A percentile compares a stretch with the other conserved stretches of the same genome.
Evolutionary conservation across 1,140 invertebrate genomes (phyloP).

Genomic region (Drosophila dunni): DNA sequence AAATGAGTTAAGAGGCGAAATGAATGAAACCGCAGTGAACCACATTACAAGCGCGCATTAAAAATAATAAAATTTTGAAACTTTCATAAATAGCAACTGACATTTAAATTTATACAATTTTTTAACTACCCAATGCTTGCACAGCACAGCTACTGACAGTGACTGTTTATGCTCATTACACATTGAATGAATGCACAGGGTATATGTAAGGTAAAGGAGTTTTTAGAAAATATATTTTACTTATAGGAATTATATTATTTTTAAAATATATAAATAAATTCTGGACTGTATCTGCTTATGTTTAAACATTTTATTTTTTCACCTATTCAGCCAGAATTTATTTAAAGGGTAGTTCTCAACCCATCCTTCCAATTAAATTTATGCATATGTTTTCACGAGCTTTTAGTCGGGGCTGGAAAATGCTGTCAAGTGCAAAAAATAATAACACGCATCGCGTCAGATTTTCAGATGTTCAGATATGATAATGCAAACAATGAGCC

Average conservation of each 20-base stretch:
- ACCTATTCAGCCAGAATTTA: too few relatives aligned
- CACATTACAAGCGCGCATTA: constrained; percentile 62
- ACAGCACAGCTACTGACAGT: background rate
- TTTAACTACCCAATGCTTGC: background rate
- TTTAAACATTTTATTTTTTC: too few relatives aligned
- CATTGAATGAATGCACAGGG: background rate
- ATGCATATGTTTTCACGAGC: constrained; percentile 10
- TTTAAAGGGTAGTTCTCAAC: background rate
- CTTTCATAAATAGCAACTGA: constrained; percentile 56
- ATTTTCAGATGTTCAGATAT: constrained; percentile 73
- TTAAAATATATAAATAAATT: too few relatives aligned
- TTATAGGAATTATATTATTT: too few relatives aligned
- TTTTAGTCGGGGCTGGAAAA: constrained; percentile 34
- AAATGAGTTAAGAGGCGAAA: constrained; percentile 70
- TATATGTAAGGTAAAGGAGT: background rate
- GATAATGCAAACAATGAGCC: constrained; percentile 71
- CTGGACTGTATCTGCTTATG: too few relatives aligned
- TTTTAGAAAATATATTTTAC: too few relatives aligned
- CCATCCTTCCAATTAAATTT: background rate
- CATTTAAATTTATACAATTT: constrained; percentile 56
- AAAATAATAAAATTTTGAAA: constrained; percentile 71
- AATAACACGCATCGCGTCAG: constrained; percentile 71
- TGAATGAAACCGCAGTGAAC: constrained; percentile 51
- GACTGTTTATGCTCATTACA: constrained; percentile 9
- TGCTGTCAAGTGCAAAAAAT: constrained; percentile 68